phyloP scores from a whole-genome alignment of 2,113 vertebrate genomes.

The Spheniscus mendiculus region DNA sequence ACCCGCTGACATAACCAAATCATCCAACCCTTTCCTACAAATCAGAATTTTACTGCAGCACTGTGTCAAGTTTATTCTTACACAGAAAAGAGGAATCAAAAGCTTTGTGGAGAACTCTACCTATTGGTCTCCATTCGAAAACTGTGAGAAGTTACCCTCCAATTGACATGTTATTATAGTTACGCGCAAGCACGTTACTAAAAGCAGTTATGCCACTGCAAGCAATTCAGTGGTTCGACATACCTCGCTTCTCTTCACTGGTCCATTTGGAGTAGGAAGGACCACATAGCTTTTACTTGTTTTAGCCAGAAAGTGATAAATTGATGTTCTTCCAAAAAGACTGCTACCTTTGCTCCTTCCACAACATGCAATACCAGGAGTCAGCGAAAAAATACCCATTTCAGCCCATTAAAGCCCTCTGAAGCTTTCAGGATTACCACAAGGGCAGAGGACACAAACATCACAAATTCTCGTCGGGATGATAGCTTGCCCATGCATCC shows the following conservation, averaged over 20 bases:
- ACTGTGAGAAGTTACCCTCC: neutral
- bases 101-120: neutral
- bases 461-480: neutral
- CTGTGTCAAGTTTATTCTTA: neutral
- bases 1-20: neutral
- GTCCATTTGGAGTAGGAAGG: neutral
- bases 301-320: neutral
- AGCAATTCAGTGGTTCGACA: neutral
- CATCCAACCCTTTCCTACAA: neutral
- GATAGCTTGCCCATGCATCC: neutral
- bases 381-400: neutral
- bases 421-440: neutral
- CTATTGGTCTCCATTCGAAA: neutral
- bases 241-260: neutral
- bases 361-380: neutral
- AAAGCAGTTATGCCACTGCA: neutral
- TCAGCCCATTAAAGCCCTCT: neutral
- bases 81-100: neutral
- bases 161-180: neutral
- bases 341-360: neutral
- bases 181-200: neutral
- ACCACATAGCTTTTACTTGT: neutral
- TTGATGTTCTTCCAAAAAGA: neutral
- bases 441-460: neutral
- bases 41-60: neutral